Conservation (phyloP, 2,113 vertebrate species). For the Bettongia penicillata region DNA sequence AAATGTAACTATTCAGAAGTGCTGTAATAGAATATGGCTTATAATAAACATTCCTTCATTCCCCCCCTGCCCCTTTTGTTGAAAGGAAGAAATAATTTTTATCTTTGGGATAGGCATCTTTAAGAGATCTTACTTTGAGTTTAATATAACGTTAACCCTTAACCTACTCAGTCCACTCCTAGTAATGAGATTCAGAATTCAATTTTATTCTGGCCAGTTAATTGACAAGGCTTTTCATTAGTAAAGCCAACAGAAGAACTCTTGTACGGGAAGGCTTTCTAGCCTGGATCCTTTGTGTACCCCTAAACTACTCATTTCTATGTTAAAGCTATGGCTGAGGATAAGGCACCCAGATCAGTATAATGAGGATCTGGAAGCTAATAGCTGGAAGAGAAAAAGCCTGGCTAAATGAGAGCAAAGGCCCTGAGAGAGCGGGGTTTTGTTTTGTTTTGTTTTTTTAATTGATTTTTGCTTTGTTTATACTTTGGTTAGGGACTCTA, state of each 20-base stretch:
- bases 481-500: background rate
- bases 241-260: background rate
- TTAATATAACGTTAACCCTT: conserved; percentile 15
- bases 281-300: background rate
- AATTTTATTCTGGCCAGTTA: conserved; percentile 7
- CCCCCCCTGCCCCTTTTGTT: background rate
- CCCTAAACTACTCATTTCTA: background rate
- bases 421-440: background rate
- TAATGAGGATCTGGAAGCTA: background rate
- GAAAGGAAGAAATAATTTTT: background rate
- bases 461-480: background rate
- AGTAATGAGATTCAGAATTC: background rate
- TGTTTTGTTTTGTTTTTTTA: too few relatives aligned
- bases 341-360: background rate
- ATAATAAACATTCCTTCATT: background rate
- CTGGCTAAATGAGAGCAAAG: background rate
- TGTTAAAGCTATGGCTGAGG: background rate
- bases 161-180: background rate
- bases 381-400: background rate
- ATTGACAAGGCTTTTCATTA: conserved; percentile 12
- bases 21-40: background rate
- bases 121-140: background rate
- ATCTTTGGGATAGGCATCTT: background rate
- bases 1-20: conserved; percentile 49
- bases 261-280: background rate